A percentile compares a stretch with the other conserved stretches of the same genome.
phyloP scores from a whole-genome alignment of 2,888 invertebrate species.

The Nemotelus pantherinus region DNA sequence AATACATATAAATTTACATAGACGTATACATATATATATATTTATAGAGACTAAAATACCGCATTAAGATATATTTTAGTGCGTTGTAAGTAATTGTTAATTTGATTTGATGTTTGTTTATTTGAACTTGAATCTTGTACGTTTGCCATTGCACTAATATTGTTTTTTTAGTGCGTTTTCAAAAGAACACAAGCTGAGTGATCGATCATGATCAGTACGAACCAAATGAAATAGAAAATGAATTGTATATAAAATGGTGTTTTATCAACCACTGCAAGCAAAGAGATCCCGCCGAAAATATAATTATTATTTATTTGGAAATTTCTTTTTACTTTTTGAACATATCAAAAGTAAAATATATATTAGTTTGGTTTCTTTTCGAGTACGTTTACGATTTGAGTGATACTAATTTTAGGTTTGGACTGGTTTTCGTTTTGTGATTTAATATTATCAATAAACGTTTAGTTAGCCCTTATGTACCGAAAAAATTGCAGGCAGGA shows the following conservation, averaged over 20 bases:
- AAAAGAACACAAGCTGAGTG: background rate
- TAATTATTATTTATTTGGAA: too few relatives aligned
- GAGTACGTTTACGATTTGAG: too few relatives aligned
- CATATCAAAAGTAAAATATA: too few relatives aligned
- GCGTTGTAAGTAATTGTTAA: constrained; percentile 19
- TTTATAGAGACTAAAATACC: constrained; percentile 27
- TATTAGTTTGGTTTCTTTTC: too few relatives aligned
- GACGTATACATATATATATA: constrained; percentile 25
- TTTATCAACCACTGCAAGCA: too few relatives aligned
- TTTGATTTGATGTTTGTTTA: background rate
- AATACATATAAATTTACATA: constrained; percentile 26
- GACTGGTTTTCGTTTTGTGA: too few relatives aligned
- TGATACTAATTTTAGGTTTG: too few relatives aligned
- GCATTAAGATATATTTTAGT: constrained; percentile 15
- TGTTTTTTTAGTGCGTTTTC: background rate
- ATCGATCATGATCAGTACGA: background rate
- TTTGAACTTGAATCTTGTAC: background rate
- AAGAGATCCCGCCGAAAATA: too few relatives aligned
- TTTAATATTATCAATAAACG: too few relatives aligned
- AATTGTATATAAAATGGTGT: background rate
- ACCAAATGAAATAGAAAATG: background rate
- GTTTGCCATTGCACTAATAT: background rate
- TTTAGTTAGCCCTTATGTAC: too few relatives aligned
- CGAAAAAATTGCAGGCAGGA: too few relatives aligned
- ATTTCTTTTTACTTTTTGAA: too few relatives aligned